A percentile compares a stretch with the other conserved stretches of the same genome.
Conservation (phyloP, 2,888 invertebrate species). For the Chrysolina haemoptera region DNA sequence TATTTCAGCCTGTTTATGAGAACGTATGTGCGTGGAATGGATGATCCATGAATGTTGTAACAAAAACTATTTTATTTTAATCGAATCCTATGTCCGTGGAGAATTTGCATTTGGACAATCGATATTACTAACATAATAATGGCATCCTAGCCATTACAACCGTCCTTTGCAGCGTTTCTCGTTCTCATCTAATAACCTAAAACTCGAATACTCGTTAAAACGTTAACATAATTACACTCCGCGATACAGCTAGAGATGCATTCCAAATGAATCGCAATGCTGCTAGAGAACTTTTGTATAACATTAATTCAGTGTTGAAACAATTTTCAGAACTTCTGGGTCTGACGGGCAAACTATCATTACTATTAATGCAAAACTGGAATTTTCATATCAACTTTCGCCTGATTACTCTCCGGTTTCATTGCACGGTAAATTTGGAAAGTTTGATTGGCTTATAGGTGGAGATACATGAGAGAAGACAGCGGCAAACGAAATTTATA, state of each 20-base stretch:
- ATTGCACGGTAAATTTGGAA: slow-evolving; percentile 52
- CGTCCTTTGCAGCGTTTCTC: background rate
- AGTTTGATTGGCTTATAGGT: slow-evolving; percentile 53
- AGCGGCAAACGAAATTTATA: background rate
- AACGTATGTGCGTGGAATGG: no score
- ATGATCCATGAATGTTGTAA: no score
- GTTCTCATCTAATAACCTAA: background rate
- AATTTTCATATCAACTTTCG: slow-evolving; percentile 48
- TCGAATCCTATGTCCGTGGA: no score
- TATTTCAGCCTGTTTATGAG: no score
- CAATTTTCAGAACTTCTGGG: slow-evolving; percentile 27
- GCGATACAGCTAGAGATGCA: background rate
- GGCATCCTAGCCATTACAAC: background rate
- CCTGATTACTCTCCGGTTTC: slow-evolving; percentile 48
- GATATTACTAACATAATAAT: background rate
- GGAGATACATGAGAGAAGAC: slow-evolving; percentile 16
- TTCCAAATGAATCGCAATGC: slow-evolving; percentile 2
- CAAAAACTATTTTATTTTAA: no score
- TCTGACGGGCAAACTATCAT: slow-evolving; percentile 42
- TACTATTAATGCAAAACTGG: slow-evolving; percentile 46
- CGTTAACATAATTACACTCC: background rate
- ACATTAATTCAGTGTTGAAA: slow-evolving; percentile 14
- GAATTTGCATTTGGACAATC: no score
- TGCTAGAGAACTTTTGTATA: slow-evolving; percentile 11
- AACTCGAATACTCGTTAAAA: background rate